Evolutionary conservation across 2,888 invertebrate species (phyloP).

Genomic region (Harpalus rufipes): DNA sequence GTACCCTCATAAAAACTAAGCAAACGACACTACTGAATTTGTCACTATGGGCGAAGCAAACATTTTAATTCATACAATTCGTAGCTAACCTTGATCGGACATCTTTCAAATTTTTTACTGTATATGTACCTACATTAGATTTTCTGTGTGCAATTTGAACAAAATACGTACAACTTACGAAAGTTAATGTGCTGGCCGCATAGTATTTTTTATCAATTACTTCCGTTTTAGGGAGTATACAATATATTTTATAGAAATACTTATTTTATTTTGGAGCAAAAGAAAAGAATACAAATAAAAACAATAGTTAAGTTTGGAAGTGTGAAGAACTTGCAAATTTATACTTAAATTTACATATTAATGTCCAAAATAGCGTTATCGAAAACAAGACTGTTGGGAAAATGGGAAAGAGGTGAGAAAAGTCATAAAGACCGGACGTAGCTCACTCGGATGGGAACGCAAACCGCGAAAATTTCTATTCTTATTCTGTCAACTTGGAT

Average conservation of each 20-base stretch:
- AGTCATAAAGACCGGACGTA: conserved; percentile 4
- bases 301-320: conserved; percentile 40
- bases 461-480: conserved; percentile 29
- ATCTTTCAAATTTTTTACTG: no score
- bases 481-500: conserved; percentile 52
- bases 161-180: no score
- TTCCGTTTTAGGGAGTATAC: no score
- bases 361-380: conserved; percentile 58
- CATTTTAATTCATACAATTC: no score
- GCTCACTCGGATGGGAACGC: conserved; percentile 28
- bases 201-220: no score
- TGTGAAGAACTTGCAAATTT: conserved; percentile 57
- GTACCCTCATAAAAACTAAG: no score
- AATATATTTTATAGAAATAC: no score
- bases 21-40: no score
- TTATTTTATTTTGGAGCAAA: conserved; percentile 1
- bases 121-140: no score
- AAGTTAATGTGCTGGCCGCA: neutral
- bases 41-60: no score
- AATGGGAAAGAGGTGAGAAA: conserved; percentile 11
- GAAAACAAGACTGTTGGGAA: conserved; percentile 54
- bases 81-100: no score
- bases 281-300: conserved; percentile 45
- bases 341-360: conserved; percentile 63
- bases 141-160: no score